A percentile compares a stretch with the other conserved stretches of the same genome.
Evolutionary conservation across 2,113 vertebrate species (phyloP).

Genomic region (Ellobius talpinus): DNA sequence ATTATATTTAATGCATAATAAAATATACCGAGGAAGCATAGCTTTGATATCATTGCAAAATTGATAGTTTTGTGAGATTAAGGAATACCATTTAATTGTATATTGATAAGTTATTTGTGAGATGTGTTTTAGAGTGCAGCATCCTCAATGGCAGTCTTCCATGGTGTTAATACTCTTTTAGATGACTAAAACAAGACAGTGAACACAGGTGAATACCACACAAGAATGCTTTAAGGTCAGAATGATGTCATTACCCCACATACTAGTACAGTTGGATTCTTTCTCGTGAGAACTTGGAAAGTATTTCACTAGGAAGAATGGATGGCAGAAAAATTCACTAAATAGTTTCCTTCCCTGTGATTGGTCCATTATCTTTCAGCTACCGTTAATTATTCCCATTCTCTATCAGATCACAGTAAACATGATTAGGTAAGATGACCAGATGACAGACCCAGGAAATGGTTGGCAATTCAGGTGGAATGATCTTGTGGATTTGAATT

Average conservation of each 20-base stretch:
- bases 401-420: background rate
- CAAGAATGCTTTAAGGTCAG: background rate
- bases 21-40: background rate
- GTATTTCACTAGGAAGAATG: background rate
- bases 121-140: background rate
- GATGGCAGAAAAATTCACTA: background rate
- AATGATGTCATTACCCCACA: background rate
- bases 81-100: background rate
- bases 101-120: background rate
- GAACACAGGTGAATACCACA: background rate
- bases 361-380: background rate
- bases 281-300: background rate
- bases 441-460: background rate
- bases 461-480: background rate
- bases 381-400: background rate
- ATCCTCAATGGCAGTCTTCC: background rate
- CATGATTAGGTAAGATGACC: background rate
- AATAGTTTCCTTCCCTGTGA: background rate
- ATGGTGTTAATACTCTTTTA: background rate
- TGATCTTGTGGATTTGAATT: background rate
- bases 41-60: background rate
- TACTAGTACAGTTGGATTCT: background rate
- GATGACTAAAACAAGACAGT: background rate
- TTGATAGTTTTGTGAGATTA: constrained; percentile 5
- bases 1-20: background rate